These are phyloP conservation scores for Cremastinae sp. DNA, from an alignment of 2,888 invertebrate species.

Conservation along the genomic window DNA sequence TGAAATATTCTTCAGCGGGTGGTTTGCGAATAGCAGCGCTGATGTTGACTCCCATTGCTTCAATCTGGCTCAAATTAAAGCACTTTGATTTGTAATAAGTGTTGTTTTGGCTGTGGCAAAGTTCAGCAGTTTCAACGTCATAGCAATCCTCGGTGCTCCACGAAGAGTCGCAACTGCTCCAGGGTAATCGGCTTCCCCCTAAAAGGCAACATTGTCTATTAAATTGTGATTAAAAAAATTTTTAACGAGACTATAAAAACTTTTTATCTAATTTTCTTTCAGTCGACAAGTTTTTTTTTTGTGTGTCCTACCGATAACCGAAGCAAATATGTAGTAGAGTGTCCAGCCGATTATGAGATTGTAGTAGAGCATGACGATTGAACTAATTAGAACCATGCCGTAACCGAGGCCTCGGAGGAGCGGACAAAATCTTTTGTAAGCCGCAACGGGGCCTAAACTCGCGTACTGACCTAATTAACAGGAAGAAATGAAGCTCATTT, in stretches of 20 bases:
- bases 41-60: slow-evolving; percentile 82
- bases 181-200: slow-evolving; percentile 82
- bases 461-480: slow-evolving; percentile 92
- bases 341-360: slow-evolving; percentile 91
- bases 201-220: neutral
- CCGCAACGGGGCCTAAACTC: slow-evolving; percentile 88
- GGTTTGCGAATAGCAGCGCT: slow-evolving; percentile 83
- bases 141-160: slow-evolving; percentile 89
- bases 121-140: slow-evolving; percentile 85
- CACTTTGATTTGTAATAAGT: slow-evolving; percentile 85
- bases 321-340: slow-evolving; percentile 88
- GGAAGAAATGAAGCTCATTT: too few species aligned
- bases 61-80: slow-evolving; percentile 83
- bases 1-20: slow-evolving; percentile 89
- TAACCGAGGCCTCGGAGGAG: slow-evolving; percentile 88
- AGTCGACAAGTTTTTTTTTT: too few species aligned
- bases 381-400: slow-evolving; percentile 89
- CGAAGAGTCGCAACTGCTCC: slow-evolving; percentile 87
- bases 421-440: slow-evolving; percentile 90
- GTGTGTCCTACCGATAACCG: slow-evolving; percentile 83
- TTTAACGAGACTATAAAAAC: too few species aligned
- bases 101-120: slow-evolving; percentile 83
- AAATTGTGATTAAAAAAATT: too few species aligned
- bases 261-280: too few species aligned
- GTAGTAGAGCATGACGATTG: slow-evolving; percentile 89